Conservation (phyloP, 2,888 invertebrate species). For the Eristalinus aeneus region DNA sequence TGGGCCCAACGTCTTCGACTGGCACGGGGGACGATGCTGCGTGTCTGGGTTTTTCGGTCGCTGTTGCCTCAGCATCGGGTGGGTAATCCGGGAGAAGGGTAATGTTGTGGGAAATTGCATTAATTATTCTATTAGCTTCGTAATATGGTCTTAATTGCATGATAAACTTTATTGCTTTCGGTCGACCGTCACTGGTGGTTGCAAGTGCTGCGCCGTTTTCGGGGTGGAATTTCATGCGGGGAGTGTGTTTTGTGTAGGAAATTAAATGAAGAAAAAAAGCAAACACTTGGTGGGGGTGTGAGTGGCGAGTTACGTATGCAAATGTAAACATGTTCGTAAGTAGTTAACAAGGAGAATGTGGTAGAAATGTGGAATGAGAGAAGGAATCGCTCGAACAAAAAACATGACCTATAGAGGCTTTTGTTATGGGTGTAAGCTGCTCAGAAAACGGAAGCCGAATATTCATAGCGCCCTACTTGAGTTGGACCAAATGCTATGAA, state of each 20-base stretch:
- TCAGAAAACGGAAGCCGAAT: no score
- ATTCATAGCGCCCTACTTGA: no score
- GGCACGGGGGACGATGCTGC: constrained; percentile 19
- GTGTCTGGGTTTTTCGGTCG: constrained; percentile 75
- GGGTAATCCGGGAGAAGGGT: constrained; percentile 72
- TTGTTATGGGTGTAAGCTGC: no score
- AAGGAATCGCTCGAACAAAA: no score
- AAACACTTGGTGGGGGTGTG: background rate
- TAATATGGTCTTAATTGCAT: constrained; percentile 81
- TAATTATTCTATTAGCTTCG: constrained; percentile 81
- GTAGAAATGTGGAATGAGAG: no score
- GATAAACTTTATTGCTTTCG: constrained; percentile 81
- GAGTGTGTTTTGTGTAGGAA: background rate
- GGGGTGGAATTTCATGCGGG: constrained; percentile 1
- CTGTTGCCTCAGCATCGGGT: constrained; percentile 56
- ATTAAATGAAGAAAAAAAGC: background rate
- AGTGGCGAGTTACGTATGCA: background rate
- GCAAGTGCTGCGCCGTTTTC: background rate
- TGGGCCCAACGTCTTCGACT: background rate
- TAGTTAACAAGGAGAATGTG: no score
- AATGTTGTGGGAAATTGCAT: constrained; percentile 81
- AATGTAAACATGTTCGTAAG: background rate
- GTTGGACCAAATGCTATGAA: no score
- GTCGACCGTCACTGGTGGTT: constrained; percentile 39
- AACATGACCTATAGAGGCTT: no score